Conservation (phyloP, 2,113 vertebrate species). For the Carassius gibelio region DNA sequence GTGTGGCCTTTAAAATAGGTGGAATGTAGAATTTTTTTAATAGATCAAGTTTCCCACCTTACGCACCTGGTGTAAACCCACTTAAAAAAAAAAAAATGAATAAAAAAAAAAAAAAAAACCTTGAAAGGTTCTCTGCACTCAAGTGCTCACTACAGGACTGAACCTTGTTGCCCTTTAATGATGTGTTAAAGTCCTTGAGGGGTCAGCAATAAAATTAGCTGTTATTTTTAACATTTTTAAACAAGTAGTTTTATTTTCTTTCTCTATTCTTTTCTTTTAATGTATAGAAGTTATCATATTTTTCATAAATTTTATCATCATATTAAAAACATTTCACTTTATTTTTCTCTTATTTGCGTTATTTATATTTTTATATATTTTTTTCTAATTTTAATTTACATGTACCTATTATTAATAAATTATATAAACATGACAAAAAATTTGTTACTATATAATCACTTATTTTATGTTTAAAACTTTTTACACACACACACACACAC, state of each 20-base stretch:
- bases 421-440: background rate
- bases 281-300: no score
- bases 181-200: background rate
- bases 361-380: background rate
- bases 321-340: background rate
- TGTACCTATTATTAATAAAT: background rate
- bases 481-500: no score
- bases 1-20: slow-evolving; percentile 64
- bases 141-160: background rate
- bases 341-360: background rate
- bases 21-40: slow-evolving; percentile 65
- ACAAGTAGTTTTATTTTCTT: background rate
- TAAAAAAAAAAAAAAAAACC: background rate
- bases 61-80: slow-evolving; percentile 36
- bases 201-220: background rate
- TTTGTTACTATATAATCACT: no score
- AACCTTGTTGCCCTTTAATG: background rate
- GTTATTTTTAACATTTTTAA: no score
- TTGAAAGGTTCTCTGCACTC: background rate
- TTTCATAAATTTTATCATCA: background rate
- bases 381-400: background rate
- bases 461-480: no score
- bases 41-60: slow-evolving; percentile 66
- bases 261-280: background rate
- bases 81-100: background rate